Conservation (phyloP, 2,797 vertebrate species). For the Catharus ustulatus region DNA sequence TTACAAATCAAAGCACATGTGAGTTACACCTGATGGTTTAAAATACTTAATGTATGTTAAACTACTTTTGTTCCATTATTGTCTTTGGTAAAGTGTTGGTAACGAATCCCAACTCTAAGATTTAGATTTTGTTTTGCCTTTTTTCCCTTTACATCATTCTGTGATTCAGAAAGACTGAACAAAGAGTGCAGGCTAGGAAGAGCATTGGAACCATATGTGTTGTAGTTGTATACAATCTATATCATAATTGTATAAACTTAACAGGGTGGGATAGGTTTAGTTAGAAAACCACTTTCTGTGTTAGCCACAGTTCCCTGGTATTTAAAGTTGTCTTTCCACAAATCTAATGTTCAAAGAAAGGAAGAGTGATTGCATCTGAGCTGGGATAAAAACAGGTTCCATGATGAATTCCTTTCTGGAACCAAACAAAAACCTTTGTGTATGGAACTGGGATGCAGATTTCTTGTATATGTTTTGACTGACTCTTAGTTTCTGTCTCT, state of each 20-base stretch:
- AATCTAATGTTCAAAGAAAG: slow-evolving; percentile 13
- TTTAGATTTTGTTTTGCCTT: background rate
- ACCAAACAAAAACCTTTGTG: background rate
- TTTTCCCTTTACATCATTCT: background rate
- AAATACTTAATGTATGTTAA: background rate
- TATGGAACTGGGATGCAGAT: background rate
- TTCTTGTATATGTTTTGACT: background rate
- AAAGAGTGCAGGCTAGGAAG: background rate
- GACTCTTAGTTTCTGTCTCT: background rate
- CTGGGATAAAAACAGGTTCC: background rate
- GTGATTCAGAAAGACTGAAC: background rate
- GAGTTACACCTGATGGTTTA: background rate
- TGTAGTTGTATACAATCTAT: slow-evolving; percentile 8
- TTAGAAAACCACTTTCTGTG: slow-evolving; percentile 19
- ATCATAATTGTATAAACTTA: slow-evolving; percentile 1
- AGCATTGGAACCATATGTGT: slow-evolving; percentile 47
- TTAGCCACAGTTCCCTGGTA: background rate
- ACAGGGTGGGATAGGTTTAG: background rate
- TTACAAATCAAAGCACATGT: background rate
- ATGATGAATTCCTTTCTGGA: background rate
- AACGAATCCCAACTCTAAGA: background rate
- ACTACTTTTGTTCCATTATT: background rate
- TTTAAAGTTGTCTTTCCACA: slow-evolving; percentile 33
- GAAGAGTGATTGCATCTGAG: background rate
- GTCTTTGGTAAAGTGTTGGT: background rate